A percentile compares a stretch with the other conserved stretches of the same genome.
Evolutionary conservation across 2,113 vertebrate genomes (phyloP).

Genomic region (Hiodon tergisus): DNA sequence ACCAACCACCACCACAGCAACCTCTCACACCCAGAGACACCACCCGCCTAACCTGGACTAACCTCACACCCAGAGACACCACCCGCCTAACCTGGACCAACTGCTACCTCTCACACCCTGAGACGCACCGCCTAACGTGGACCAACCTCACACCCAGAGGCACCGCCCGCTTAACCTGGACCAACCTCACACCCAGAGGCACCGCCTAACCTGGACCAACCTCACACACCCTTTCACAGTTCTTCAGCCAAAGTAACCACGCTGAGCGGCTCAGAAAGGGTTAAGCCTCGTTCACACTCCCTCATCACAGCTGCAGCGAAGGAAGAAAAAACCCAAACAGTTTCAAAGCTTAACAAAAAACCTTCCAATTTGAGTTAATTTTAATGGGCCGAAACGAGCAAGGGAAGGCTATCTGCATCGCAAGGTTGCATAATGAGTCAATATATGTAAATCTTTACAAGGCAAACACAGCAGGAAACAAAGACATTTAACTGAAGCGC

Average conservation of each 20-base stretch:
- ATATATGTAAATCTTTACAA: conserved; percentile 99
- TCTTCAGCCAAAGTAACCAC: neutral
- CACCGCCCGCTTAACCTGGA: neutral
- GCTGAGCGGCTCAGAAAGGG: conserved; percentile 42
- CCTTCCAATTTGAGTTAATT: conserved; percentile 96
- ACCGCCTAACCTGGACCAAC: neutral
- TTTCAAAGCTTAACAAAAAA: conserved; percentile 94
- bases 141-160: neutral
- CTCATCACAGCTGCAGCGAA: conserved; percentile 80
- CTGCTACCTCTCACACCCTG: neutral
- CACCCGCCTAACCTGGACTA: too few relatives aligned
- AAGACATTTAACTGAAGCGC: conserved; percentile 99
- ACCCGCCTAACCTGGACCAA: neutral
- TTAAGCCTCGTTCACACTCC: conserved; percentile 79
- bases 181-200: neutral
- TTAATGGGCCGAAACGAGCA: conserved; percentile 96
- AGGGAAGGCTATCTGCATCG: conserved; percentile 99
- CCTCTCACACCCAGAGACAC: too few relatives aligned
- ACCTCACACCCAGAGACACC: too few relatives aligned
- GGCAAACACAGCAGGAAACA: conserved; percentile 99
- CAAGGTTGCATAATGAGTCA: conserved; percentile 99
- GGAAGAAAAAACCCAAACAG: conserved; percentile 79
- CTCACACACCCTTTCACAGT: conserved; percentile 1
- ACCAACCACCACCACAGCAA: too few relatives aligned
- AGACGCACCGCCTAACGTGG: neutral